Evolutionary conservation across 2,888 invertebrate species (phyloP), one percentile per base, ranked within the genome.

Genomic region (Sepiola atlantica): DNA sequence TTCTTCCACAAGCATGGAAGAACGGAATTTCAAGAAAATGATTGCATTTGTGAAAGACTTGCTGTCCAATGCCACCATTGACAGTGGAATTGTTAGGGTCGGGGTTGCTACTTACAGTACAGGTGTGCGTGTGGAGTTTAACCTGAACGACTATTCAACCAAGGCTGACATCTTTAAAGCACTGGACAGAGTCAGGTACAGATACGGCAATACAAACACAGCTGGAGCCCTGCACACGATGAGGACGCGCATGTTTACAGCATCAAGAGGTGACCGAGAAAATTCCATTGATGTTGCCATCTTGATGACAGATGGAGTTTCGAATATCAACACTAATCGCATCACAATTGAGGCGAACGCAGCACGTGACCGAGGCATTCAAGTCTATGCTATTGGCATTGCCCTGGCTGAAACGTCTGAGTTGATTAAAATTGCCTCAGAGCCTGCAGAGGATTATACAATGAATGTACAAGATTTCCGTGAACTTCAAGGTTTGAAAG

Each of bases 171-270:
- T 96, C 16, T 92, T 95, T 94, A 91, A 93, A 2, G 96, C 96
- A 18, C 95, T 97, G 32, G 96, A 96, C 93, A 94, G 94, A 8
- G 96, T 96, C 21, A 95, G 95, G 28, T 97, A 96, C 95, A 95
- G 95, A 21, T 96, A 95, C 57, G 97, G 97, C 0, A 95, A 95
- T 35, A 96, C 97, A 16, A 96, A 97, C 95, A 96, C 97, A 0
- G 96, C 96, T 16, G 96, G 94, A 21, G 97, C 96, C 24, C 57
- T 97, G 21, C 45, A 94, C 90, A 94, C 95, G 28, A 96, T 96
- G 95, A 94, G 95, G 14, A 94, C 95, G 24, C 91, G 94, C 16
- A 96, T 97, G 97, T 97, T 96, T 94, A 95, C 95, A 0, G 92
- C 95, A 20, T 94, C 93, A 18, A 96, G 96, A 77, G 97, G 97